Evolutionary conservation across 2,797 vertebrate genomes (phyloP).

Genomic region (Paguma larvata): DNA sequence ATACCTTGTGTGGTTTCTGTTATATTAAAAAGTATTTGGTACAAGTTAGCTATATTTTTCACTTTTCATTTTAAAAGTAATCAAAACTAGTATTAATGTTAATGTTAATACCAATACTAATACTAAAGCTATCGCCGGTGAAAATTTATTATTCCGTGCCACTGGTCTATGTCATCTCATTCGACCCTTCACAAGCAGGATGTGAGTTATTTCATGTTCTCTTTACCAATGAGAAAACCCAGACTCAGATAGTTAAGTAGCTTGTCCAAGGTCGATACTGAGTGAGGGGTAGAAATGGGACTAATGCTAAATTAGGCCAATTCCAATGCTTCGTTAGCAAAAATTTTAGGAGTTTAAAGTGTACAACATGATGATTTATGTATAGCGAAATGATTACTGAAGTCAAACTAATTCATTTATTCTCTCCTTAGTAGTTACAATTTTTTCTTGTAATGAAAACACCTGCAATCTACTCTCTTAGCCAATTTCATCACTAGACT

Average conservation of each 20-base stretch:
- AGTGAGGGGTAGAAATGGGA: background rate
- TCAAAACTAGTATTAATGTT: background rate
- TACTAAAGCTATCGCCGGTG: background rate
- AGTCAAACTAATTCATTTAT: background rate
- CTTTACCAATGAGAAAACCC: conserved; percentile 4
- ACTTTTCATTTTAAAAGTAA: conserved; percentile 12
- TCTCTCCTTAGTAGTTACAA: background rate
- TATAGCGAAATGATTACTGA: background rate
- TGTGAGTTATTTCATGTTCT: background rate
- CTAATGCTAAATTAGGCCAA: background rate
- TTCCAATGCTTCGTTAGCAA: background rate
- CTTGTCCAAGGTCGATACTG: background rate
- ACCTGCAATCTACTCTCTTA: background rate
- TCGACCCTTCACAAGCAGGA: background rate
- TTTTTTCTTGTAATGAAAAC: background rate
- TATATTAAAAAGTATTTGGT: background rate
- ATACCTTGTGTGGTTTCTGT: background rate
- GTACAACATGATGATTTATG: background rate
- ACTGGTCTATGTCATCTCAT: background rate
- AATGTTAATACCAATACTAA: background rate
- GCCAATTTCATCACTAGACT: background rate
- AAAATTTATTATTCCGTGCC: background rate
- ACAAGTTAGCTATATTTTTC: background rate
- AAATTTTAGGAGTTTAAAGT: background rate
- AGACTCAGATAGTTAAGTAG: conserved; percentile 1